Conservation (phyloP, 2,797 vertebrate genomes). For the Pangasius macronema region DNA sequence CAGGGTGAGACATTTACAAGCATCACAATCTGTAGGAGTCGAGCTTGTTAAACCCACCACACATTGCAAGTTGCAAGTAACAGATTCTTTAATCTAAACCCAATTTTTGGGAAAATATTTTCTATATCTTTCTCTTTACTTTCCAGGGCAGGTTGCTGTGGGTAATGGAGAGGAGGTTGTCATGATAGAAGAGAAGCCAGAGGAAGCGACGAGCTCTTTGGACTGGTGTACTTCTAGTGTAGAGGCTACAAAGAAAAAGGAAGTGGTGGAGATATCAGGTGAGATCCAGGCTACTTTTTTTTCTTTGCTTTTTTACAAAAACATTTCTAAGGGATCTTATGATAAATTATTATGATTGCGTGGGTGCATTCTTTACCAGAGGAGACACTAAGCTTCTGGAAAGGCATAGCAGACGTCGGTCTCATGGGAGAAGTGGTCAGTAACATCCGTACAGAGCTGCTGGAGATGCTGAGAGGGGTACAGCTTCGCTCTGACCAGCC, state of each 20-base stretch:
- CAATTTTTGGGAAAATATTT: slow-evolving; percentile 3
- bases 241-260: slow-evolving; percentile 84
- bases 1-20: slow-evolving; percentile 76
- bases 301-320: not conserved
- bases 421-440: slow-evolving; percentile 96
- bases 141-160: slow-evolving; percentile 67
- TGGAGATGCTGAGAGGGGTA: slow-evolving; percentile 88
- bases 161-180: slow-evolving; percentile 81
- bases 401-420: slow-evolving; percentile 96
- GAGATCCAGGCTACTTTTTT: not conserved
- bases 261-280: slow-evolving; percentile 85
- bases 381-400: slow-evolving; percentile 97
- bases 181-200: slow-evolving; percentile 79
- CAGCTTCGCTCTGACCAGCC: slow-evolving; percentile 83
- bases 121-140: slow-evolving; percentile 1
- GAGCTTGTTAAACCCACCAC: not conserved
- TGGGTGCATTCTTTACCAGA: slow-evolving; percentile 70
- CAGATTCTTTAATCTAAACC: not conserved
- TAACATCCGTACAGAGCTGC: slow-evolving; percentile 93
- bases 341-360: not conserved
- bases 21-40: not conserved
- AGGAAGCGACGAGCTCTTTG: slow-evolving; percentile 69
- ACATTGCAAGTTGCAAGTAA: not conserved
- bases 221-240: slow-evolving; percentile 85
- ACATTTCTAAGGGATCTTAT: not conserved